phyloP scores from a whole-genome alignment of 2,888 invertebrate genomes.

The Trissolcus japonicus region DNA sequence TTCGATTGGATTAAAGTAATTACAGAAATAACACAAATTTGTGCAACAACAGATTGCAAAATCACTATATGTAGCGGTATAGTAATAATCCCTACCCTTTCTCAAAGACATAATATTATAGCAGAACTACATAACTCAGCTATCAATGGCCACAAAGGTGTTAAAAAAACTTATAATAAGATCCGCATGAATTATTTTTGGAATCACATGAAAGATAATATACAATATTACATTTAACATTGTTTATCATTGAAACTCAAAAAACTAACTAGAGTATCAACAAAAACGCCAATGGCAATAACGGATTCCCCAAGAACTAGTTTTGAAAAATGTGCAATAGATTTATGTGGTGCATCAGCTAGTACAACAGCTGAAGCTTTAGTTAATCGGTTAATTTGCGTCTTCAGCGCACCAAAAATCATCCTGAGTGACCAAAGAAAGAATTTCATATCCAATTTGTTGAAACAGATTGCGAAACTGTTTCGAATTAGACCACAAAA shows the following conservation, averaged over 20 bases:
- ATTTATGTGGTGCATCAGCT: background rate
- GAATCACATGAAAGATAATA: no score
- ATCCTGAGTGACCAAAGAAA: background rate
- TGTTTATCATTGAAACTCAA: background rate
- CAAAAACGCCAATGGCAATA: background rate
- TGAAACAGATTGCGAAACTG: background rate
- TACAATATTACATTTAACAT: no score
- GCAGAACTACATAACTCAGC: background rate
- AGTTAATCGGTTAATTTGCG: background rate
- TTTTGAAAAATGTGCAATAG: background rate
- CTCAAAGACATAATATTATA: background rate
- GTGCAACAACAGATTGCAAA: no score
- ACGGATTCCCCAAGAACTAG: background rate
- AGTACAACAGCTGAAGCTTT: background rate
- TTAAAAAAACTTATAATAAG: background rate
- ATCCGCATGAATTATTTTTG: no score
- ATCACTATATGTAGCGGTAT: no score
- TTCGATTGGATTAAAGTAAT: no score
- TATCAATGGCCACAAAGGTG: background rate
- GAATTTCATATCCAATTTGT: background rate
- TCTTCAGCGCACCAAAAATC: background rate
- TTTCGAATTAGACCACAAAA: background rate
- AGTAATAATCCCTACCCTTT: background rate
- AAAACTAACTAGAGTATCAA: background rate
- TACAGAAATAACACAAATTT: no score